A percentile compares a stretch with the other conserved stretches of the same genome.
These are phyloP conservation scores for Eremobia ochroleuca DNA, from an alignment of 2,888 invertebrate species.

Conservation along the genomic window DNA sequence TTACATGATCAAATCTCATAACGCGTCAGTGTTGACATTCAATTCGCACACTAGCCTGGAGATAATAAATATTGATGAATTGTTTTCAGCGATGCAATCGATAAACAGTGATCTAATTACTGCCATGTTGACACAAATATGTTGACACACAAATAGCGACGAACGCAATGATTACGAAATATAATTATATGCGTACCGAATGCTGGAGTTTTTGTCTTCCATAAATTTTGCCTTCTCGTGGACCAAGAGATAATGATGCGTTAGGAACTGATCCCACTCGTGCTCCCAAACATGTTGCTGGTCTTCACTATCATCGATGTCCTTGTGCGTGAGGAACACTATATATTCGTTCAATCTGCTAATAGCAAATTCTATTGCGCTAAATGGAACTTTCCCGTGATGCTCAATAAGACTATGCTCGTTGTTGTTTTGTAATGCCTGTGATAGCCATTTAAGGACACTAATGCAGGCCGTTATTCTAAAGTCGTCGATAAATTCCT, in stretches of 20 bases:
- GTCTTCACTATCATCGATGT: constrained; percentile 94
- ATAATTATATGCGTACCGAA: constrained; percentile 78
- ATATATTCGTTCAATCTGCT: constrained; percentile 95
- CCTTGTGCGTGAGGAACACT: constrained; percentile 93
- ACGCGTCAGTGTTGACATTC: constrained; percentile 48
- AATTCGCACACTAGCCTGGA: constrained; percentile 23
- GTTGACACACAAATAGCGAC: constrained; percentile 60
- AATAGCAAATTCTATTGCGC: constrained; percentile 95
- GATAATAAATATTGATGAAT: constrained; percentile 62
- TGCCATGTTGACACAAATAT: constrained; percentile 58
- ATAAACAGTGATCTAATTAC: constrained; percentile 71
- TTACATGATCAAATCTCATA: constrained; percentile 28
- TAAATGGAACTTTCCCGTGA: constrained; percentile 93
- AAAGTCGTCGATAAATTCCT: constrained; percentile 97
- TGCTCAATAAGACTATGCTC: constrained; percentile 90
- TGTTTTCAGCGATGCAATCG: constrained; percentile 56
- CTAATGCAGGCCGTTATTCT: constrained; percentile 97
- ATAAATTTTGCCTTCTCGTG: constrained; percentile 91
- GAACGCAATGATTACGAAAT: constrained; percentile 40
- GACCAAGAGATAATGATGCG: constrained; percentile 93
- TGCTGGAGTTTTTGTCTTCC: constrained; percentile 81
- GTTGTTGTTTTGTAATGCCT: constrained; percentile 89
- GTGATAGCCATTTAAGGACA: constrained; percentile 94
- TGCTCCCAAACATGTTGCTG: constrained; percentile 93
- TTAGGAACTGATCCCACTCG: constrained; percentile 97